Evolutionary conservation across 2,113 vertebrate species (phyloP), one percentile per base, ranked within the genome.

Genomic region (Hypocryptadius cinnamomeus): DNA sequence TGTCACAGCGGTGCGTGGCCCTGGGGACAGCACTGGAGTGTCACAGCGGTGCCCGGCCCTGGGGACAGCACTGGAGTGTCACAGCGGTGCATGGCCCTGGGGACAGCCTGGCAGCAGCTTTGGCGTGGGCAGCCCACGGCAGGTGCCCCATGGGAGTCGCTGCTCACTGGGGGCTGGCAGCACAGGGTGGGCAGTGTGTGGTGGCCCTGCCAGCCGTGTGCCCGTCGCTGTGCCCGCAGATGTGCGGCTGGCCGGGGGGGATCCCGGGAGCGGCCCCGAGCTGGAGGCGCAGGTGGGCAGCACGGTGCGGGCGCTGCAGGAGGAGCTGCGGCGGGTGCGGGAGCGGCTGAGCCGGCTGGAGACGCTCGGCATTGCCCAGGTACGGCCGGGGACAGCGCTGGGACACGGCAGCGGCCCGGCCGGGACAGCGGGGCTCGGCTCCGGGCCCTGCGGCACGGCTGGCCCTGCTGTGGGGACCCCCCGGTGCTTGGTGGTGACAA

Each of bases 331-430:
- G 91, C 98, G 96, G 2, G 98, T 98, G 59, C 98, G 98, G 98
- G 97, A 98, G 56, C 95, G 99, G 19, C 97, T 99, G 79, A 97
- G 97, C 61, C 92, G 83, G 81, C 98, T 99, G 96, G 99, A 99
- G 96, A 88, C 45, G 17, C 96, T 98, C 28, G 64, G 90, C 4
- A 73, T 95, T 1, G 47, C 93, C 39, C 98, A 99, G 96, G 99
- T 99, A 95, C 7, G 27, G 23, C 53, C 15, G n/a, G 71, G 45
- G 17, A 14, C 79, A 20, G 31, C 47, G 25, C 64, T 8, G 64
- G 44, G 45, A 10, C 45, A 20, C 44, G 5, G 45, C 45, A 40
- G n/a, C n/a, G n/a, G n/a, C n/a, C n/a, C n/a, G n/a, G n/a, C 48
- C 5, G 16, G 35, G 18, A 19, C 8, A 1, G 39, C 39, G 2